Conservation (phyloP, 2,888 invertebrate genomes). For the Zaprionus lineosus region DNA sequence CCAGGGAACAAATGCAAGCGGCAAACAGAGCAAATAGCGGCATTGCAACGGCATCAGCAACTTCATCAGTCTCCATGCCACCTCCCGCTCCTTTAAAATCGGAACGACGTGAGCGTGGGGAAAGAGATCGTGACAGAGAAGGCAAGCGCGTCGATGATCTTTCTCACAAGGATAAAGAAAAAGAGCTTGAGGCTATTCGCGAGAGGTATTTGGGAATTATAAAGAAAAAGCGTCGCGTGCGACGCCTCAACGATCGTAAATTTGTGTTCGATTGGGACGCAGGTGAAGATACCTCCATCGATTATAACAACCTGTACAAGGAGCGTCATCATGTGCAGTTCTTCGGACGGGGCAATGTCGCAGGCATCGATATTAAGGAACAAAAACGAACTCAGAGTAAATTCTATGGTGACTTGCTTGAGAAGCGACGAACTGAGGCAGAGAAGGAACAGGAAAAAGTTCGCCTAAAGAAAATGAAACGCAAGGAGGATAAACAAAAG, state of each 20-base stretch:
- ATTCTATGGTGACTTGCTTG: constrained; percentile 97
- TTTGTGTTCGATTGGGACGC: constrained; percentile 99
- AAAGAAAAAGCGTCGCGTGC: constrained; percentile 95
- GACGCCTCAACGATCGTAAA: constrained; percentile 97
- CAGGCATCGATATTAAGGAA: constrained; percentile 98
- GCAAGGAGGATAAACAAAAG: constrained; percentile 98
- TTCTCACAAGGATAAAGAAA: constrained; percentile 91
- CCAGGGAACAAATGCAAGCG: constrained; percentile 56
- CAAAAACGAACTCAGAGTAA: constrained; percentile 97
- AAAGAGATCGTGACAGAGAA: constrained; percentile 82
- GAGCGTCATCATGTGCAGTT: constrained; percentile 98
- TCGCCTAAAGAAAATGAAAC: constrained; percentile 94
- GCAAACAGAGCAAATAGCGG: constrained; percentile 39
- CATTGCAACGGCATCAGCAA: constrained; percentile 62
- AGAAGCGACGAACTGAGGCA: constrained; percentile 96
- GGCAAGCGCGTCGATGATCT: constrained; percentile 80
- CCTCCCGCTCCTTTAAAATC: constrained; percentile 48
- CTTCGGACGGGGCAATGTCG: constrained; percentile 98
- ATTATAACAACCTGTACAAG: constrained; percentile 98
- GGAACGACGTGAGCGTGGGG: constrained; percentile 82
- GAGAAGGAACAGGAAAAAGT: constrained; percentile 98
- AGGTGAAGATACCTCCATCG: constrained; percentile 98
- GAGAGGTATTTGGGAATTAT: constrained; percentile 96
- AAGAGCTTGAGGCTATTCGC: constrained; percentile 96
- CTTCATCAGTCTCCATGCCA: constrained; percentile 33